These are phyloP conservation scores for Caracal caracal DNA, from an alignment of 2,113 vertebrate species.

Conservation along the genomic window DNA sequence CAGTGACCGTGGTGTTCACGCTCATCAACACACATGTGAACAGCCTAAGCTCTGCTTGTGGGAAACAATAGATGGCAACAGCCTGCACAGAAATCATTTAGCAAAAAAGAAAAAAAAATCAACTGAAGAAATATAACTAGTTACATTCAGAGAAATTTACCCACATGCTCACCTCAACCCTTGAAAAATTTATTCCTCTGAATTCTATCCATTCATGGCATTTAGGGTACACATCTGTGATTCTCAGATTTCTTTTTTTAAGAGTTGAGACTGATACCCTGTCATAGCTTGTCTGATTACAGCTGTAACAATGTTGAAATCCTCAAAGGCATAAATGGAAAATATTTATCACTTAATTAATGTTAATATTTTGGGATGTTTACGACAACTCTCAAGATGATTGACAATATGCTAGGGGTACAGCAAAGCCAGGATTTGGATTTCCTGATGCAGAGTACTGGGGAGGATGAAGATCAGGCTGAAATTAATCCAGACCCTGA, in stretches of 20 bases:
- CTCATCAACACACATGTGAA: neutral
- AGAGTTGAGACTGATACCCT: conserved; percentile 61
- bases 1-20: fast-evolving
- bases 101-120: neutral
- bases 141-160: conserved; percentile 27
- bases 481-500: conserved; percentile 43
- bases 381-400: conserved; percentile 70
- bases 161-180: neutral
- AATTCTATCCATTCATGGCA: neutral
- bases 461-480: neutral
- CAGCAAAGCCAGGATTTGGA: conserved; percentile 52
- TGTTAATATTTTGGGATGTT: conserved; percentile 78
- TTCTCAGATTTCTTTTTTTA: conserved; percentile 40
- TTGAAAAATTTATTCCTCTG: neutral
- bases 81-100: neutral
- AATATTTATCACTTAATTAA: conserved; percentile 81
- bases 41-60: conserved; percentile 26
- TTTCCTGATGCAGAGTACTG: neutral
- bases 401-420: conserved; percentile 60
- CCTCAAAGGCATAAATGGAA: conserved; percentile 69
- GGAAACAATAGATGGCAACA: conserved; percentile 38
- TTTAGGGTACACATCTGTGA: conserved; percentile 64
- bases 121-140: conserved; percentile 1
- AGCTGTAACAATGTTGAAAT: conserved; percentile 80
- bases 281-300: conserved; percentile 74